Conservation (phyloP, 2,888 invertebrate species). For the Catocala sponsa region DNA sequence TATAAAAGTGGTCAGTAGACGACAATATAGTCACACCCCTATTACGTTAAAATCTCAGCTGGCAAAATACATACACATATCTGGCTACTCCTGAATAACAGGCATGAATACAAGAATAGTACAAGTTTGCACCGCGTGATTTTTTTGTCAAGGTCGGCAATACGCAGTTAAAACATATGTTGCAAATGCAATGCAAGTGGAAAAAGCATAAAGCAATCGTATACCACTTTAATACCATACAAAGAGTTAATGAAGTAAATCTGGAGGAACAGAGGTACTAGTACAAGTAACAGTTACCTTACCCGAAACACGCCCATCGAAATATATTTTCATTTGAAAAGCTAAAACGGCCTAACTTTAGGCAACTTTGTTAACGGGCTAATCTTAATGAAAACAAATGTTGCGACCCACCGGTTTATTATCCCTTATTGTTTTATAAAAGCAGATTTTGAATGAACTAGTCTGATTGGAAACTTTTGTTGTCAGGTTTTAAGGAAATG, state of each 20-base stretch:
- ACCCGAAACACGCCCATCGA: conserved; percentile 19
- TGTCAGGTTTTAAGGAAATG: not conserved
- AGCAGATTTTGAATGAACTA: conserved; percentile 26
- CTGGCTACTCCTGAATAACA: too few relatives aligned
- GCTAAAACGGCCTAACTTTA: conserved; percentile 61
- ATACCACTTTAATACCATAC: too few relatives aligned
- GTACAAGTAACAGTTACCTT: conserved; percentile 2
- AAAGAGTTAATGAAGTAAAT: not conserved
- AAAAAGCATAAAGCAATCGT: too few relatives aligned
- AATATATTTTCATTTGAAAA: conserved; percentile 68
- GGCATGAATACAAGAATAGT: too few relatives aligned
- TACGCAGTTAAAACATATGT: too few relatives aligned
- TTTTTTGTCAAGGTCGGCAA: too few relatives aligned
- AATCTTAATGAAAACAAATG: conserved; percentile 67
- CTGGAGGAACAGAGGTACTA: not conserved
- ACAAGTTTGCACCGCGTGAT: too few relatives aligned
- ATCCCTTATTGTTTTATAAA: conserved; percentile 49
- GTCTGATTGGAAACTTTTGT: conserved; percentile 23
- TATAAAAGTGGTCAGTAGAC: too few relatives aligned
- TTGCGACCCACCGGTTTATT: conserved; percentile 37
- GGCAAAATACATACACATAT: too few relatives aligned
- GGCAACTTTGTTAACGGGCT: conserved; percentile 62
- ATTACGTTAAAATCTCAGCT: too few relatives aligned
- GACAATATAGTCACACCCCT: too few relatives aligned
- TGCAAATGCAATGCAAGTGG: too few relatives aligned